Percentiles rank a stretch among this genome's conserved stretches.
Conservation (phyloP, 2,113 vertebrate species). For the Ictidomys tridecemlineatus region DNA sequence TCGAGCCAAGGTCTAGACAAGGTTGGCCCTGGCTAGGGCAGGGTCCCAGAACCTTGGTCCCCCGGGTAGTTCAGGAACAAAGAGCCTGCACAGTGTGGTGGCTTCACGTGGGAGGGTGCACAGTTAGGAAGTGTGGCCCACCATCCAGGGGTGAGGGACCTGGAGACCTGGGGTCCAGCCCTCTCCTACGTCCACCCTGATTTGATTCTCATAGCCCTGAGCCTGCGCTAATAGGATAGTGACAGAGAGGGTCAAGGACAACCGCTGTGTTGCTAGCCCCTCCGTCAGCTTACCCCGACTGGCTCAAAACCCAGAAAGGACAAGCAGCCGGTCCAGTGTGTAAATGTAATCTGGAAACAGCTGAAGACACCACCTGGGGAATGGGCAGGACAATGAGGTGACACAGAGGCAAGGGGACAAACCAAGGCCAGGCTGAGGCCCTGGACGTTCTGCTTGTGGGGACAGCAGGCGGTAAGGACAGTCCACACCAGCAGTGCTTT, state of each 20-base stretch:
- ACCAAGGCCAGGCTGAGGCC: rapidly evolving
- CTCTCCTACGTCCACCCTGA: rapidly evolving
- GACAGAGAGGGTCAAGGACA: rapidly evolving
- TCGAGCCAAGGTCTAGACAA: slow-evolving; percentile 42
- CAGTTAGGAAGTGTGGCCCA: too few species aligned
- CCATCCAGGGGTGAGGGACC: background rate
- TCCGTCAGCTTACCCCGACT: rapidly evolving
- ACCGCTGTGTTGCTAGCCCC: rapidly evolving
- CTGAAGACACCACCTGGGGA: background rate
- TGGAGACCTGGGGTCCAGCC: background rate
- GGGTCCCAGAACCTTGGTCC: background rate
- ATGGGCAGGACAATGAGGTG: rapidly evolving
- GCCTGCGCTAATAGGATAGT: rapidly evolving
- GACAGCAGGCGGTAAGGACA: rapidly evolving
- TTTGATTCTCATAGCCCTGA: background rate
- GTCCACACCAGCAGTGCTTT: background rate
- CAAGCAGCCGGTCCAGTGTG: background rate
- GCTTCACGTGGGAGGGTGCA: rapidly evolving
- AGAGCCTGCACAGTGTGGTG: rapidly evolving
- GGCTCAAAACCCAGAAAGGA: background rate
- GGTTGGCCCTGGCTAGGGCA: background rate
- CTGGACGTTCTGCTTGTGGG: rapidly evolving
- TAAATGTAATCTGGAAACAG: rapidly evolving
- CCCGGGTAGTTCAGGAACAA: background rate
- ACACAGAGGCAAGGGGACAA: background rate